Base-by-base conservation (phyloP, 1,140 invertebrate genomes). In the Argopecten irradians region DNA sequence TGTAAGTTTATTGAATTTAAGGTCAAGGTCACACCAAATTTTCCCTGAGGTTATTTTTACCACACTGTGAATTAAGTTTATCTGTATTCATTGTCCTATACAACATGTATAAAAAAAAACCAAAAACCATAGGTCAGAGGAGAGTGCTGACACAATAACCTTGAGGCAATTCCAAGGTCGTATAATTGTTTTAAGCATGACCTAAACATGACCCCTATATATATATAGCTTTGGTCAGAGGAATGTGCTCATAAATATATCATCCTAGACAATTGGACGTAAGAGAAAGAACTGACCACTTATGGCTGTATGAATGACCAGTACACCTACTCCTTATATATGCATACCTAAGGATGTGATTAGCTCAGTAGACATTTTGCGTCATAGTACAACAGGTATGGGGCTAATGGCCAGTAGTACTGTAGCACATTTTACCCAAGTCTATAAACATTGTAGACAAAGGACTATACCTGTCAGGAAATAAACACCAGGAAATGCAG, bases 131-230 rank as follows among this genome's bases (percentile, higher is more conserved):
- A 71, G 5, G 55, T 71, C 8, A 7, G 1, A 71, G 22, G 28
- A n/a, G 0, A 22, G 28, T 11, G 8, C 11, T 71, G 22, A 71
- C 55, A 28, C 5, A 28, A 71, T 28, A 71, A 28, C 55, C 55
- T 71, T 71, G 55, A 28, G 55, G 55, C 55, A 71, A 71, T 71
- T 71, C 55, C 55, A 71, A 71, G 55, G 55, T 71, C 55, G n/a
- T n/a, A n/a, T n/a, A 71, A 8, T 11, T n/a, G 55, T n/a, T 71
- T 28, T 71, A 71, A 71, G 22, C 8, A 71, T 71, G 55, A 71
- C 55, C 55, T 71, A n/a, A 71, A 28, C 55, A n/a, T 71, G n/a
- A 71, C 55, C 55, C 55, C n/a, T n/a, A 28, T 71, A 71, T 71
- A n/a, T 28, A 71, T 71, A 1, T 28, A 55, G 14, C 22, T 5